Evolutionary conservation across 2,797 vertebrate genomes (phyloP).

Genomic region (Alauda arvensis): DNA sequence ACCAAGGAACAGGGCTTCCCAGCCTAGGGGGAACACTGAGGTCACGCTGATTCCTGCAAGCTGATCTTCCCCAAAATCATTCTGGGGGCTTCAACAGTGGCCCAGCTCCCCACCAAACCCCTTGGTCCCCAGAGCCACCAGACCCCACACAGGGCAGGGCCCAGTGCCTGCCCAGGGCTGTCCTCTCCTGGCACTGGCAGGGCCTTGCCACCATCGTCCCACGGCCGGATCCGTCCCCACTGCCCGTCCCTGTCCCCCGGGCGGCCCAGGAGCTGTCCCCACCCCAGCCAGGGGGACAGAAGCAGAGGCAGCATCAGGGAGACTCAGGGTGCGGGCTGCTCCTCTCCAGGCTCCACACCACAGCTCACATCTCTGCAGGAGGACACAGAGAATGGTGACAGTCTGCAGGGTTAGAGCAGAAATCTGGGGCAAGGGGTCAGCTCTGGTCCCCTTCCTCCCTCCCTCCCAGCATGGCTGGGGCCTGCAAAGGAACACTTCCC

Average conservation of each 20-base stretch:
- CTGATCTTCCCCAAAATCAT: not conserved
- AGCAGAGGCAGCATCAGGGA: not conserved
- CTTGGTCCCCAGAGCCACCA: not conserved
- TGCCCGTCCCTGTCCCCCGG: accelerated
- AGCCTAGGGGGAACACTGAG: not conserved
- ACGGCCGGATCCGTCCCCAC: accelerated
- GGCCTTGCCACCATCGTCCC: not conserved
- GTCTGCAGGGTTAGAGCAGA: not conserved
- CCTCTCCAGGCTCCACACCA: not conserved
- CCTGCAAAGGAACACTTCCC: not conserved
- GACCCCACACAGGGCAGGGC: accelerated
- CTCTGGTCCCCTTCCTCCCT: too few relatives aligned
- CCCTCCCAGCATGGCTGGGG: not conserved
- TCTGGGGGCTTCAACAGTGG: not conserved
- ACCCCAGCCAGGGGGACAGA: not conserved
- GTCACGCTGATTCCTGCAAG: accelerated
- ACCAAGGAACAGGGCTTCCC: not conserved
- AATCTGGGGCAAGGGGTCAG: not conserved
- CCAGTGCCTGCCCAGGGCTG: not conserved
- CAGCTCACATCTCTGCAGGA: slow-evolving; percentile 49
- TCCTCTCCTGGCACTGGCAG: not conserved
- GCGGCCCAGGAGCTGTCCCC: not conserved
- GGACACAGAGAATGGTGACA: not conserved
- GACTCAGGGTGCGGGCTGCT: not conserved
- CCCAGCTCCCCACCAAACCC: not conserved